Conservation (phyloP, 2,888 invertebrate species). For the Agrotis exclamationis region DNA sequence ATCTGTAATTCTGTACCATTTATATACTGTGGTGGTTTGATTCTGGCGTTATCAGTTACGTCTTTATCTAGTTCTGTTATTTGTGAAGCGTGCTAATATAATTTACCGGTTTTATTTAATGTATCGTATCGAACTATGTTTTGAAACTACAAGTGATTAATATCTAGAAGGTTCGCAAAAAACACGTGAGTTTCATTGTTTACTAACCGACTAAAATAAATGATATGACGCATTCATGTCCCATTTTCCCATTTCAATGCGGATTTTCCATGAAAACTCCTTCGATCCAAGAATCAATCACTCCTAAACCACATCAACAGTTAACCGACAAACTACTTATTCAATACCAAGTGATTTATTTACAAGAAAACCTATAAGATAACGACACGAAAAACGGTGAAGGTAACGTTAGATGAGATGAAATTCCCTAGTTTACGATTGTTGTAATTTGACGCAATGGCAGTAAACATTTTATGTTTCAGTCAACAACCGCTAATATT, state of each 20-base stretch:
- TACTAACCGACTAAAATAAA: too few species aligned
- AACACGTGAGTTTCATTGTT: too few species aligned
- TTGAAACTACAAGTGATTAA: too few species aligned
- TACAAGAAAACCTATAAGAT: slow-evolving; percentile 35
- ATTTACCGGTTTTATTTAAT: too few species aligned
- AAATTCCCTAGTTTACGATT: slow-evolving; percentile 56
- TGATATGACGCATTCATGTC: too few species aligned
- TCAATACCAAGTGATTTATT: slow-evolving; percentile 10
- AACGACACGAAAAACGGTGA: slow-evolving; percentile 21
- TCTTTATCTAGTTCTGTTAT: slow-evolving; percentile 13
- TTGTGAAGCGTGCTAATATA: background rate
- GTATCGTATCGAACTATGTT: too few species aligned
- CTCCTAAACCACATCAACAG: background rate
- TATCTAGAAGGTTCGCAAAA: too few species aligned
- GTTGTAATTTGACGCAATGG: slow-evolving; percentile 30
- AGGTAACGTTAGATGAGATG: slow-evolving; percentile 34
- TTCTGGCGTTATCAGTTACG: slow-evolving; percentile 45
- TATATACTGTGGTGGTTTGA: slow-evolving; percentile 63
- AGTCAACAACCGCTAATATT: slow-evolving; percentile 20
- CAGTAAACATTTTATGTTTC: slow-evolving; percentile 49
- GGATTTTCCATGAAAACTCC: background rate
- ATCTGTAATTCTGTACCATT: slow-evolving; percentile 72
- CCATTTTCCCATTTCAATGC: too few species aligned
- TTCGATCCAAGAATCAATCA: background rate
- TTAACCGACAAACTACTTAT: slow-evolving; percentile 3